Base-by-base conservation (phyloP, 2,888 invertebrate species). In the Diplolepis rosae region DNA sequence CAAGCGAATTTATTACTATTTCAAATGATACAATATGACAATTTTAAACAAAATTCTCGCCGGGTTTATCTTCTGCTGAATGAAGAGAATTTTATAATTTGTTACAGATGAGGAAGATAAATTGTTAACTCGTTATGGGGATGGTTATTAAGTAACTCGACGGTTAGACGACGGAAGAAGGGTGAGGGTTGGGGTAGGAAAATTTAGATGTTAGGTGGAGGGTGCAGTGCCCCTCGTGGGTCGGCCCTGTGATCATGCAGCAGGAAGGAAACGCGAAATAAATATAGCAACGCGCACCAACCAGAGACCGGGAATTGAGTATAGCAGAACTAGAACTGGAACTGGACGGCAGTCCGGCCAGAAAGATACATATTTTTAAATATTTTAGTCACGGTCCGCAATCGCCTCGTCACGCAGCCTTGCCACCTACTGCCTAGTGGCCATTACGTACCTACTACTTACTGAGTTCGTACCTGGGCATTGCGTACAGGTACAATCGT, bases 301-400 rank as follows among this genome's bases (percentile, higher is more conserved):
- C 76, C 75, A 77, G 77, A 79, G 80, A 79, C 78, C 75, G 79
- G 75, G 75, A 74, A 76, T 76, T 78, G 75, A 15, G 13, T 56
- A 22, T 35, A 77, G 76, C 76, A 78, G 56, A 67, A 79, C 73
- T 80, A 85, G 85, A 85, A 87, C 86, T 85, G 85, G 85, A 85
- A 85, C 87, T 86, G 86, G 87, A 87, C 86, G 85, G 83, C 83
- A 88, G 87, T 85, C 87, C 87, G 87, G 85, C 85, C 87, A 88
- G 88, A 88, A 88, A 88, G 88, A 88, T 88, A 88, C 88, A 88
- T 88, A 88, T 88, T 88, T 88, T 88, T 88, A 87, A 88, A 88
- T 88, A 88, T 87, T 88, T 88, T 88, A 88, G 88, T 88, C 88
- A 88, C 88, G 88, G 87, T 88, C 82, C 83, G 87, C 88, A 87